phyloP scores from a whole-genome alignment of 1,140 invertebrate genomes.

The Drosophila kanapiae region DNA sequence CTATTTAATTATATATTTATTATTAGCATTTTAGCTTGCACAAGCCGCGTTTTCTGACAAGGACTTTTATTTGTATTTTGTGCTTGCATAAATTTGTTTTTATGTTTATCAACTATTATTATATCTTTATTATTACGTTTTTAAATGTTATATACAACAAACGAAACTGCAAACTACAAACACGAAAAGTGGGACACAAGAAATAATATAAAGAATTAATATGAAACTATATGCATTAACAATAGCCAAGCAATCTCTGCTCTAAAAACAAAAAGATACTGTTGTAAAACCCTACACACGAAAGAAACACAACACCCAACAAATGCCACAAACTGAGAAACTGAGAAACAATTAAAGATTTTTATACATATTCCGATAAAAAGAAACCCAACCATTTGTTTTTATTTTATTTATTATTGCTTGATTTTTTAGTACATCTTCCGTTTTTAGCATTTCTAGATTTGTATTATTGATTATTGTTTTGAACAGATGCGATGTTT shows the following conservation, averaged over 20 bases:
- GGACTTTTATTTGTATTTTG: conserved; percentile 65
- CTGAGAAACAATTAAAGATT: conserved; percentile 75
- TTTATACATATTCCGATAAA: conserved; percentile 66
- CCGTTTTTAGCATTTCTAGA: conserved; percentile 31
- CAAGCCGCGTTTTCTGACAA: conserved; percentile 48
- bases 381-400: conserved; percentile 31
- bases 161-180: conserved; percentile 61
- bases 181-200: conserved; percentile 40
- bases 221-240: conserved; percentile 27
- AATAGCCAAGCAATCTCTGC: conserved; percentile 41
- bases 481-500: conserved; percentile 42
- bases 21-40: conserved; percentile 75
- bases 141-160: conserved; percentile 72
- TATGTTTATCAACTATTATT: conserved; percentile 72
- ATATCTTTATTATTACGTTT: conserved; percentile 71
- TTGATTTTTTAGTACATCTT: conserved; percentile 28
- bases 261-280: conserved; percentile 7
- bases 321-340: conserved; percentile 63
- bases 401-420: conserved; percentile 47
- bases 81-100: conserved; percentile 76
- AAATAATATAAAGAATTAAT: conserved; percentile 27
- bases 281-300: conserved; percentile 61
- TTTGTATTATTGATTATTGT: conserved; percentile 10
- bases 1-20: conserved; percentile 81
- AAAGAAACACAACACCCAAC: conserved; percentile 43